Evolutionary conservation across 2,888 invertebrate genomes (phyloP).

Genomic region (Macrophya alboannulata): DNA sequence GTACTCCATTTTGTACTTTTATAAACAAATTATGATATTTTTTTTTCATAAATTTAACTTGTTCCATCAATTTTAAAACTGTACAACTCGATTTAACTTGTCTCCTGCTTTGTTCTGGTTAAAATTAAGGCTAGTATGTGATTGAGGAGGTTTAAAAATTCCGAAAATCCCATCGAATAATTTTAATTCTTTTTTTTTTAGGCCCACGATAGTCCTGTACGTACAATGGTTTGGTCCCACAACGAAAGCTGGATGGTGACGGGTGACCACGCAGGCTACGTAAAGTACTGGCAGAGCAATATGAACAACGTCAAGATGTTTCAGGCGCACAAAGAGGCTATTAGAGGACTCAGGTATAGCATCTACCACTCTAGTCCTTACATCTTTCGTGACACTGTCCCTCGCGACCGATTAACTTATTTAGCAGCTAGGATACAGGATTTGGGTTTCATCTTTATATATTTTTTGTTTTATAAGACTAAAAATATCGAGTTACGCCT

Average conservation of each 20-base stretch:
- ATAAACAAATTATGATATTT: neutral
- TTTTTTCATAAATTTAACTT: neutral
- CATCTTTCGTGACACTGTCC: slow-evolving; percentile 76
- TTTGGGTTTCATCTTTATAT: slow-evolving; percentile 66
- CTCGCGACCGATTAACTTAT: slow-evolving; percentile 68
- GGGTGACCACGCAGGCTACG: slow-evolving; percentile 98
- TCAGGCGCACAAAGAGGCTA: slow-evolving; percentile 99
- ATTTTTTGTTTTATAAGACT: slow-evolving; percentile 57
- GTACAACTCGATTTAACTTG: neutral
- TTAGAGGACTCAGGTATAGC: slow-evolving; percentile 97
- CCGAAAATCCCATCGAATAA: neutral
- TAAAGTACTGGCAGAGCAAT: slow-evolving; percentile 99
- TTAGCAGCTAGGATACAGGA: slow-evolving; percentile 67
- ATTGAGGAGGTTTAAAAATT: neutral
- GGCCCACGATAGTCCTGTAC: slow-evolving; percentile 99
- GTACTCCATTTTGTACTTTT: neutral
- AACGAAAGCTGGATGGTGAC: slow-evolving; percentile 99
- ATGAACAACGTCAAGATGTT: slow-evolving; percentile 99
- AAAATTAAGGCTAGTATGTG: neutral
- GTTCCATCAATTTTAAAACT: neutral
- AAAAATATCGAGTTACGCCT: neutral
- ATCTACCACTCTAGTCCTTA: slow-evolving; percentile 78
- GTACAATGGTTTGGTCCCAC: slow-evolving; percentile 99
- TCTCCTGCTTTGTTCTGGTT: neutral
- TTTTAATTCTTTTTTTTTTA: slow-evolving; percentile 77